These are phyloP conservation scores for Didymodactylos carnosus DNA, from an alignment of 2,888 invertebrate species.

Conservation along the genomic window DNA sequence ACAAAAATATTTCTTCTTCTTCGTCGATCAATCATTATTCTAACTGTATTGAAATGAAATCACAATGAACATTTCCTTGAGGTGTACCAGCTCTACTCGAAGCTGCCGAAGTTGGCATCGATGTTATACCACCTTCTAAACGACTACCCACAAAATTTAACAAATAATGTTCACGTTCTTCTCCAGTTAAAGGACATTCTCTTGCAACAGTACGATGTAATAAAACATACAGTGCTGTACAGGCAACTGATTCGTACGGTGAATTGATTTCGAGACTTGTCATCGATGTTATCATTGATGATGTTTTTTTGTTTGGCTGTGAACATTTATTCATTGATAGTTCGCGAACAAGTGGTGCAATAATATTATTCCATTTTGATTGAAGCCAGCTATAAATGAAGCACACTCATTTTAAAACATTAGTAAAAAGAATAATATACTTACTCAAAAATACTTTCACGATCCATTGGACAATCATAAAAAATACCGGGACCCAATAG, in stretches of 20 bases:
- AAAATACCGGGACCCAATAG: conserved; percentile 28
- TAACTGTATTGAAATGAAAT: background rate
- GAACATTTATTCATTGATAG: background rate
- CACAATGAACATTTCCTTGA: background rate
- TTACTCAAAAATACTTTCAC: conserved; percentile 23
- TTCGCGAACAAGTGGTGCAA: conserved; percentile 24
- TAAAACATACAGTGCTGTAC: conserved; percentile 30
- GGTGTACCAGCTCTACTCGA: background rate
- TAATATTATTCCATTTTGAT: conserved; percentile 26
- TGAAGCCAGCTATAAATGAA: conserved; percentile 28
- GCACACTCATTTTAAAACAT: background rate
- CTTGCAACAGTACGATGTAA: conserved; percentile 29
- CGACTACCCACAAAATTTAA: background rate
- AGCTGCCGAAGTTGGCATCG: background rate
- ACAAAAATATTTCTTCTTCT: too few relatives aligned
- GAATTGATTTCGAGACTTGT: background rate
- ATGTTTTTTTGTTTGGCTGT: background rate
- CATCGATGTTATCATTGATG: background rate
- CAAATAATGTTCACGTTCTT: conserved; percentile 19
- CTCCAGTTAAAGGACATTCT: conserved; percentile 26
- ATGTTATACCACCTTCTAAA: background rate
- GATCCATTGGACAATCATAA: conserved; percentile 26
- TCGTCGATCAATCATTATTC: background rate
- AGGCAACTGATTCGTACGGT: conserved; percentile 26
- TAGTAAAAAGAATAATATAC: background rate